These are phyloP conservation scores for Corvus hawaiiensis DNA, from an alignment of 2,113 vertebrate species.

Conservation along the genomic window DNA sequence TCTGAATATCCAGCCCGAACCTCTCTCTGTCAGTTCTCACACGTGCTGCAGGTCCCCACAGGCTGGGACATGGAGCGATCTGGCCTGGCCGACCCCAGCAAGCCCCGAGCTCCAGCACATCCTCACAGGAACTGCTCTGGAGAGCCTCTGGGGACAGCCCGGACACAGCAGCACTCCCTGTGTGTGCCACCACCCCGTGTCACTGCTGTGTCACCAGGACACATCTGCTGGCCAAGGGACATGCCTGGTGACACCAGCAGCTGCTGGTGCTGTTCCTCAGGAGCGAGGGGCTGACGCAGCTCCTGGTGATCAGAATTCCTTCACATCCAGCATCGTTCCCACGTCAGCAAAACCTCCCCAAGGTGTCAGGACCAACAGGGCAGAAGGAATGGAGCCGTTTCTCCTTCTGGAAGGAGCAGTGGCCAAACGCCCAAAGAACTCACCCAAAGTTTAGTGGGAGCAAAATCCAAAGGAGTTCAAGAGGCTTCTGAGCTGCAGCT, in stretches of 20 bases:
- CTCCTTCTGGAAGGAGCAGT: accelerated
- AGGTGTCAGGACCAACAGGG: neutral
- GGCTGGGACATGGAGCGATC: too few species aligned
- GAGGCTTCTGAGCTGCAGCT: neutral
- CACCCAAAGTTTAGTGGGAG: accelerated
- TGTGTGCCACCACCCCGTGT: neutral
- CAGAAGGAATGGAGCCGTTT: neutral
- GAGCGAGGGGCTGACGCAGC: neutral
- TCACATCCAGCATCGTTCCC: neutral
- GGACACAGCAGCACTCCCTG: neutral
- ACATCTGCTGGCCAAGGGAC: neutral
- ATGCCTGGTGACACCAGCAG: neutral
- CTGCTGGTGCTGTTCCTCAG: neutral
- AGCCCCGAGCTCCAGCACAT: too few species aligned
- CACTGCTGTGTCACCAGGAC: neutral
- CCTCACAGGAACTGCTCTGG: too few species aligned
- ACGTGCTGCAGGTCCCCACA: too few species aligned
- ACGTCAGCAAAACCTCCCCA: neutral
- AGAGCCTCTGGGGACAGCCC: too few species aligned
- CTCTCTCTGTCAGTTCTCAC: too few species aligned
- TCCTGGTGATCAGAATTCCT: too few species aligned
- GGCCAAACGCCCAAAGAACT: neutral
- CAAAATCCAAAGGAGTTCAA: neutral
- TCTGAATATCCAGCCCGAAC: too few species aligned
- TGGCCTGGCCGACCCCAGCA: too few species aligned